phyloP scores from a whole-genome alignment of 2,888 invertebrate species.

The Molanna angustata region DNA sequence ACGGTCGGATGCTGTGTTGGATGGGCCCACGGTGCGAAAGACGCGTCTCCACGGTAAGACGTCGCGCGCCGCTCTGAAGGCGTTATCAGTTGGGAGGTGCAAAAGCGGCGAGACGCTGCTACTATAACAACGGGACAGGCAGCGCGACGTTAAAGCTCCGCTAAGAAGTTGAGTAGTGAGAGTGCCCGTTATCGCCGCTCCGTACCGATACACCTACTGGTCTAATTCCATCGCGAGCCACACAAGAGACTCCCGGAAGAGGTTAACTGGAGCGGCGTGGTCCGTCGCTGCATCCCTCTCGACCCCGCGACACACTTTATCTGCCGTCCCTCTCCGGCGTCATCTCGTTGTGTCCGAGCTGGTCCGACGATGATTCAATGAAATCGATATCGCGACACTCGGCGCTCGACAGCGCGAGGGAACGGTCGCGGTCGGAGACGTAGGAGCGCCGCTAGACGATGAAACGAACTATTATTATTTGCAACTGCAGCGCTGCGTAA shows the following conservation, averaged over 20 bases:
- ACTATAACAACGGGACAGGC: constrained; percentile 8
- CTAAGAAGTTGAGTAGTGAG: constrained; percentile 27
- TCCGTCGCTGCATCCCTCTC: constrained; percentile 26
- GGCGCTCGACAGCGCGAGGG: constrained; percentile 22
- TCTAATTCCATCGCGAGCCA: constrained; percentile 30
- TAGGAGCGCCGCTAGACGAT: background rate
- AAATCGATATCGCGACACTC: constrained; percentile 32
- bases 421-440: constrained; percentile 12
- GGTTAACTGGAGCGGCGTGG: constrained; percentile 32
- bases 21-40: constrained; percentile 6
- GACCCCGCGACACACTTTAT: constrained; percentile 16
- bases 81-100: constrained; percentile 15
- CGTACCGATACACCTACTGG: constrained; percentile 32
- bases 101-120: constrained; percentile 12
- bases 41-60: constrained; percentile 21
- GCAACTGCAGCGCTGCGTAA: no score
- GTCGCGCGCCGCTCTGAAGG: constrained; percentile 22
- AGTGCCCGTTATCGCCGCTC: constrained; percentile 31
- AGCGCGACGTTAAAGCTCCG: constrained; percentile 24
- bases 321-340: constrained; percentile 22
- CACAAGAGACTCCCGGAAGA: constrained; percentile 30
- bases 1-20: no score
- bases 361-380: constrained; percentile 29
- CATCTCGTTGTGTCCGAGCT: constrained; percentile 9
- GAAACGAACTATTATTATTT: background rate